Evolutionary conservation across 2,888 invertebrate species (phyloP), one percentile per base, ranked within the genome.

Genomic region (Pogonocherus hispidulus): DNA sequence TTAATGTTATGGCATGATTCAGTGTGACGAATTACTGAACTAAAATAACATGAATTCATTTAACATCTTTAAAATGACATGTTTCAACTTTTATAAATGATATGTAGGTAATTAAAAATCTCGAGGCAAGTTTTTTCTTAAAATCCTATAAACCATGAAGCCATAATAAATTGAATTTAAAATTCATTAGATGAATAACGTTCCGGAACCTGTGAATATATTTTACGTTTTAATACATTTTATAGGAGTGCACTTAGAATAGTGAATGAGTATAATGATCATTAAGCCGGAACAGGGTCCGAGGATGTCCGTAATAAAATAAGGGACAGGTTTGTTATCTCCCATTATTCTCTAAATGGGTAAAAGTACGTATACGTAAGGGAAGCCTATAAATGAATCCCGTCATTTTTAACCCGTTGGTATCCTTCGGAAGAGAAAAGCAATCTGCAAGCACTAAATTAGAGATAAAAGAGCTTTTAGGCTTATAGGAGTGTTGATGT

Each of bases 401-500:
- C 49, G 22, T 20, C 20, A 49, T 49, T 49, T 32, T 49, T 22
- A 22, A 49, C 19, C 20, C 3, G 20, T 2, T 22, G 22, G 20
- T 22, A 49, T 49, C 20, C n/a, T n/a, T 22, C 49, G 19, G 20
- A 49, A 49, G 22, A 22, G 22, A 49, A 49, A 49, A 49, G 23
- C 23, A 23, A 14, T 51, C n/a, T 51, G 23, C 49, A 51, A 41
- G 46, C 52, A 46, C 44, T 66, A 51, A 66, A 51, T 66, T 27
- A 37, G 57, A 52, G 52, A 32, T 51, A 41, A 27, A 59, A 59
- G 37, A 55, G 46, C 49, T 49, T 64, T 47, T 47, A 56, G 27
- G 55, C 35, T 55, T 64, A 27, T 27, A 22, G 23, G 9, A 19
- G 22, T 62, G 51, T 62, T 62, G 51, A 62, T 62, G n/a, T n/a